Base-by-base conservation (phyloP, 2,888 invertebrate species). In the Leuctra nigra region DNA sequence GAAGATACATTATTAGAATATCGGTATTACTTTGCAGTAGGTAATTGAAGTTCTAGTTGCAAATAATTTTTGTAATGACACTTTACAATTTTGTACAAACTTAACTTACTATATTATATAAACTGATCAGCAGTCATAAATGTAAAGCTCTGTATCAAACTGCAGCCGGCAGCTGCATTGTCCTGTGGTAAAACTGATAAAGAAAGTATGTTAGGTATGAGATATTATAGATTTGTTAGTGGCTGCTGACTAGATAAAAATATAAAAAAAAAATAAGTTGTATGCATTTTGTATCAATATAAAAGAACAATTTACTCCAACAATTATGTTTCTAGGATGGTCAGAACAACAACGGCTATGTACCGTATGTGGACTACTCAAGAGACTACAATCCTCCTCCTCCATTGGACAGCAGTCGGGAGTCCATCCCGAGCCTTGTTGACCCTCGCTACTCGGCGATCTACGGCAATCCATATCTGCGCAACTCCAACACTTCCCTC, bases 381-480 rank as follows among this genome's bases (percentile, higher is more conserved):
- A 82, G 91, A 29, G 92, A 93, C 70, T 93, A 92, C 72, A 91
- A 88, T 66, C 92, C 92, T 2, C 91, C 91, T 4, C 82, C 84
- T 53, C 75, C 77, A 65, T 62, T 69, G 66, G 47, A 70, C 80
- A 11, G 59, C 60, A 58, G 70, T 68, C 58, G 71, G 69, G 64
- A 77, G 75, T 60, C 70, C 53, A 71, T 68, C 20, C 69, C 69
- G 16, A 66, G 67, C 23, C 85, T 92, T 18, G 50, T 50, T 24
- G 92, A 92, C 71, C 91, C 91, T 1, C 77, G 91, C 62, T 93
- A 87, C 70, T 91, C 90, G 53, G 92, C 93, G 35, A 86, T 90
- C 6, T 93, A 93, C 68, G 72, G 71, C 56, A 93, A 93, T 72
- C 92, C 92, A 1, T 92, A 92, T 72, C 75, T 91, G 62, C 77